phyloP scores from a whole-genome alignment of 2,888 invertebrate genomes.

The Aethes cnicana region DNA sequence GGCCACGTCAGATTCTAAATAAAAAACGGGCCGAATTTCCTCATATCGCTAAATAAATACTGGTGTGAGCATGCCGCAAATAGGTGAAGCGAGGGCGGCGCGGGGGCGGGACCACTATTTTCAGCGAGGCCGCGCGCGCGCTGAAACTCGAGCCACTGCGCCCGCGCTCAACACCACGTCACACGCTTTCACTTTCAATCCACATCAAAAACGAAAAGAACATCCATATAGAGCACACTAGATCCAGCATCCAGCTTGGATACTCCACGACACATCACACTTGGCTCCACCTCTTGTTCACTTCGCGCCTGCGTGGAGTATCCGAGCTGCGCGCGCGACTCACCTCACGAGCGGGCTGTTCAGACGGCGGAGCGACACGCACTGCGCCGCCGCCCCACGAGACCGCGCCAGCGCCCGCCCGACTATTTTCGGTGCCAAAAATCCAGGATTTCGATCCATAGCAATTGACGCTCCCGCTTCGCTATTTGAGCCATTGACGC shows the following conservation, averaged over 20 bases:
- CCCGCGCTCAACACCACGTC: slow-evolving; percentile 26
- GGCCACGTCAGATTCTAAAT: slow-evolving; percentile 70
- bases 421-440: slow-evolving; percentile 82
- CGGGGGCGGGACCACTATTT: slow-evolving; percentile 68
- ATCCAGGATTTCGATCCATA: slow-evolving; percentile 74
- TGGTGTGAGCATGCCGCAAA: slow-evolving; percentile 75
- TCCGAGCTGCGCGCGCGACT: slow-evolving; percentile 60
- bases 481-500: slow-evolving; percentile 41
- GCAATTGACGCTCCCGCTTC: slow-evolving; percentile 59
- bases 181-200: slow-evolving; percentile 39
- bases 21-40: slow-evolving; percentile 74
- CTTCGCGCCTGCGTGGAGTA: slow-evolving; percentile 48
- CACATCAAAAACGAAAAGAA: slow-evolving; percentile 10
- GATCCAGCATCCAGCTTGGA: slow-evolving; percentile 13
- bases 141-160: slow-evolving; percentile 75
- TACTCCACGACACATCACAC: slow-evolving; percentile 56
- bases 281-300: slow-evolving; percentile 22
- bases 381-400: slow-evolving; percentile 73
- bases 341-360: slow-evolving; percentile 80
- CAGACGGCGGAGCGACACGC: slow-evolving; percentile 82
- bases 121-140: slow-evolving; percentile 75
- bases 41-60: slow-evolving; percentile 80
- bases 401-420: slow-evolving; percentile 68
- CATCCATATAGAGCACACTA: slow-evolving; percentile 4
- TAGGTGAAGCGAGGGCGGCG: slow-evolving; percentile 61